These are phyloP conservation scores for Narcine bancroftii DNA, from an alignment of 2,113 vertebrate species.

Conservation along the genomic window DNA sequence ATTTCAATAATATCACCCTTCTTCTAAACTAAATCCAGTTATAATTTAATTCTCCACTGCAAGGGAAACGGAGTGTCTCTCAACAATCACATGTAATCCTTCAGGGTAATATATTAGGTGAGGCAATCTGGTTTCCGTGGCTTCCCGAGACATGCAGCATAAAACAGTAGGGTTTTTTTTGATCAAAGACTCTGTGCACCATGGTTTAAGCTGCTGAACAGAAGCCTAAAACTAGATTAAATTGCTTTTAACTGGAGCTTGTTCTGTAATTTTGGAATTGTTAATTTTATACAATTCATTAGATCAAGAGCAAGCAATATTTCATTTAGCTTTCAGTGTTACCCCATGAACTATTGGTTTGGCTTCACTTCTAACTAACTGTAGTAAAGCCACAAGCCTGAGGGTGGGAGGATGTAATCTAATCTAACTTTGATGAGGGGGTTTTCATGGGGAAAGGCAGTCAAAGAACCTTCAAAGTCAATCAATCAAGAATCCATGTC, in stretches of 20 bases:
- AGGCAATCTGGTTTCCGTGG: too few relatives aligned
- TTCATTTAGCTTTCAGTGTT: background rate
- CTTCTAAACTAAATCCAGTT: too few relatives aligned
- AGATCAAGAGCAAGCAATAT: background rate
- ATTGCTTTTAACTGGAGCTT: too few relatives aligned
- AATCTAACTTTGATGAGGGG: background rate
- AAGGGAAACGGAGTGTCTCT: background rate
- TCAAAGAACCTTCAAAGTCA: background rate
- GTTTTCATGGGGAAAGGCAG: background rate
- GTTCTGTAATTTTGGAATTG: background rate
- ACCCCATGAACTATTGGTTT: background rate
- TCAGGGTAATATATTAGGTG: background rate
- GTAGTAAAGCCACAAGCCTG: background rate
- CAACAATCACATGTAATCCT: background rate
- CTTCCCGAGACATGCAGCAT: background rate
- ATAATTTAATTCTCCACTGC: too few relatives aligned
- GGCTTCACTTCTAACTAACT: background rate
- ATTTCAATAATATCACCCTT: too few relatives aligned
- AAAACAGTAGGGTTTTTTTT: background rate
- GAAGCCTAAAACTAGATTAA: background rate
- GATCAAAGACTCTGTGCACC: background rate
- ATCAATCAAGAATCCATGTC: background rate
- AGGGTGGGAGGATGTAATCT: background rate
- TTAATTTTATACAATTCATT: background rate
- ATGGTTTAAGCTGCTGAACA: background rate